These are phyloP conservation scores for Nylanderia fulva DNA, from an alignment of 1,140 invertebrate species.

Conservation along the genomic window DNA sequence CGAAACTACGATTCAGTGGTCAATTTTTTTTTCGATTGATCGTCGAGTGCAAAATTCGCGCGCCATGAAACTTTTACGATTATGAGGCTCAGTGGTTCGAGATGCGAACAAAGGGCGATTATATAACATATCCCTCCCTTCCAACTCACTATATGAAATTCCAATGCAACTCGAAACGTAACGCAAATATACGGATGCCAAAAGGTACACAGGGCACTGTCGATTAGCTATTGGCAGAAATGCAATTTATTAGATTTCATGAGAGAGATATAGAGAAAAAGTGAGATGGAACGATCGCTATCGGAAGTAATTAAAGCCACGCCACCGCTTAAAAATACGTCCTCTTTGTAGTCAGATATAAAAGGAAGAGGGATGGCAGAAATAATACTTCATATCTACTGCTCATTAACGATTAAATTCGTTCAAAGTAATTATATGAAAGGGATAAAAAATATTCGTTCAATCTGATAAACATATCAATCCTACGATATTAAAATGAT, in stretches of 20 bases:
- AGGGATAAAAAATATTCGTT: not conserved
- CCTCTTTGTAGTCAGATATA: not conserved
- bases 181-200: conserved; percentile 30
- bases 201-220: conserved; percentile 22
- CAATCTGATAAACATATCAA: not conserved
- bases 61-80: conserved; percentile 6
- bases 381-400: not conserved
- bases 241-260: conserved; percentile 37
- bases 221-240: conserved; percentile 30
- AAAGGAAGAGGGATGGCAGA: not conserved
- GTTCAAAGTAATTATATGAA: not conserved
- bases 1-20: not conserved
- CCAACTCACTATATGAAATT: conserved; percentile 33
- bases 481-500: too few relatives aligned
- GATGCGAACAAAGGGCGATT: conserved; percentile 16
- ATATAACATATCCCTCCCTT: not conserved
- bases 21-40: not conserved
- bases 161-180: conserved; percentile 32
- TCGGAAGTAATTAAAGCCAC: conserved; percentile 16
- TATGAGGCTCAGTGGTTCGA: not conserved
- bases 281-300: not conserved
- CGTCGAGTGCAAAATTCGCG: conserved; percentile 11
- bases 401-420: not conserved
- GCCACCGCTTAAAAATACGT: not conserved
- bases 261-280: conserved; percentile 4